These are phyloP conservation scores for Rutpela maculata DNA, from an alignment of 2,888 invertebrate species.

Conservation along the genomic window DNA sequence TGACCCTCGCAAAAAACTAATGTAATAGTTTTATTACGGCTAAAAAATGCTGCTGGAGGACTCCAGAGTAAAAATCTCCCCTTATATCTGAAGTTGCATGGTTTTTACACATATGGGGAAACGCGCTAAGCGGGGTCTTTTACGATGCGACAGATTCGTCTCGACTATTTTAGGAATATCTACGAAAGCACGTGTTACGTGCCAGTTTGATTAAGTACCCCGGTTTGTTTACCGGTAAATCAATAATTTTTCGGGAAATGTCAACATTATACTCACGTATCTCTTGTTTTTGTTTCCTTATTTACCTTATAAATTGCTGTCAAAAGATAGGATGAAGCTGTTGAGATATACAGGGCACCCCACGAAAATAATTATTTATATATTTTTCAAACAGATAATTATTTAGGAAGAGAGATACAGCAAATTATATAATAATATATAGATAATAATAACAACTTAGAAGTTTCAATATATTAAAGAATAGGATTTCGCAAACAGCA, in stretches of 20 bases:
- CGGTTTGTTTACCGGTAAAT: conserved; percentile 66
- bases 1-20: conserved; percentile 72
- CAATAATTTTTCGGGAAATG: conserved; percentile 60
- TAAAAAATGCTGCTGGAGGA: conserved; percentile 64
- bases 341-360: neutral
- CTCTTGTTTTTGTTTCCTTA: conserved; percentile 52
- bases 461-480: too few relatives aligned
- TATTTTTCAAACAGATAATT: too few relatives aligned
- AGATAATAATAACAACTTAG: too few relatives aligned
- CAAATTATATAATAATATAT: too few relatives aligned
- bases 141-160: conserved; percentile 63
- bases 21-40: conserved; percentile 74
- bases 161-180: conserved; percentile 64
- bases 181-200: conserved; percentile 58
- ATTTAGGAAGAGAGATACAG: too few relatives aligned
- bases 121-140: conserved; percentile 61
- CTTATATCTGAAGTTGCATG: conserved; percentile 12
- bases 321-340: conserved; percentile 27
- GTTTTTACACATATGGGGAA: conserved; percentile 64
- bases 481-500: too few relatives aligned
- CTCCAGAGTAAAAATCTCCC: conserved; percentile 50
- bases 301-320: conserved; percentile 55
- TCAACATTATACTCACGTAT: conserved; percentile 53
- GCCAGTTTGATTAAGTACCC: conserved; percentile 62
- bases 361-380: too few relatives aligned